Conservation (phyloP, 1,140 invertebrate genomes). For the Heliothis virescens region DNA sequence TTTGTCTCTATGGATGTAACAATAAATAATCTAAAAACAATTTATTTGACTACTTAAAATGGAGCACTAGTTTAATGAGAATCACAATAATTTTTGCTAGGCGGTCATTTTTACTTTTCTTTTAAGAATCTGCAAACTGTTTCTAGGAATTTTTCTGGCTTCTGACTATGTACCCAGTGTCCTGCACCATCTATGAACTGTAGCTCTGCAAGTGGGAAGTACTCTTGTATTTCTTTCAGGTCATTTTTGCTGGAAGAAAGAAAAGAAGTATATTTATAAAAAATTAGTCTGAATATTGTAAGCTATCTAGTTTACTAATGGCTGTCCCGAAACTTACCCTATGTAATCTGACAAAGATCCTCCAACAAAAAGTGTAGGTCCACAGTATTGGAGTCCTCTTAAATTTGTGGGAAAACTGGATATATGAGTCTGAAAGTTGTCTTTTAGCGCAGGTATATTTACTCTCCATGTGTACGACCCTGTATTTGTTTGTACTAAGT, state of each 20-base stretch:
- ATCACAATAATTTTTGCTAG: slow-evolving; percentile 51
- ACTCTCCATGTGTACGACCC: slow-evolving; percentile 90
- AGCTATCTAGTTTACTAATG: background rate
- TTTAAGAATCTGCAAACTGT: slow-evolving; percentile 85
- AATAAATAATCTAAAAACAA: slow-evolving; percentile 34
- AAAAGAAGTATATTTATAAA: background rate
- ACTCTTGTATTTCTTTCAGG: slow-evolving; percentile 88
- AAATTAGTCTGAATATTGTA: background rate
- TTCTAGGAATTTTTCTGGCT: slow-evolving; percentile 93
- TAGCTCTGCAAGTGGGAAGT: slow-evolving; percentile 93
- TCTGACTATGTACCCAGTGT: slow-evolving; percentile 97
- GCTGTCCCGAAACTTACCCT: slow-evolving; percentile 80
- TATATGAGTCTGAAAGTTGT: slow-evolving; percentile 89
- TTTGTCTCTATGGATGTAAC: slow-evolving; percentile 23
- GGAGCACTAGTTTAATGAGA: slow-evolving; percentile 19
- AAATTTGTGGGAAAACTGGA: slow-evolving; percentile 87
- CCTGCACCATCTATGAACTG: slow-evolving; percentile 92
- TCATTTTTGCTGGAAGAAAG: slow-evolving; percentile 88
- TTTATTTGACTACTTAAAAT: slow-evolving; percentile 18
- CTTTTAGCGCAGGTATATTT: slow-evolving; percentile 90
- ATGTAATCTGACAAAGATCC: slow-evolving; percentile 93
- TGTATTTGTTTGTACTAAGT: slow-evolving; percentile 89
- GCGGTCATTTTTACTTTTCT: slow-evolving; percentile 67
- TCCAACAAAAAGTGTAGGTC: slow-evolving; percentile 93
- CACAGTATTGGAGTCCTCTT: slow-evolving; percentile 86